A percentile compares a stretch with the other conserved stretches of the same genome.
phyloP scores from a whole-genome alignment of 2,888 invertebrate genomes.

The Cryptosula pallasiana region DNA sequence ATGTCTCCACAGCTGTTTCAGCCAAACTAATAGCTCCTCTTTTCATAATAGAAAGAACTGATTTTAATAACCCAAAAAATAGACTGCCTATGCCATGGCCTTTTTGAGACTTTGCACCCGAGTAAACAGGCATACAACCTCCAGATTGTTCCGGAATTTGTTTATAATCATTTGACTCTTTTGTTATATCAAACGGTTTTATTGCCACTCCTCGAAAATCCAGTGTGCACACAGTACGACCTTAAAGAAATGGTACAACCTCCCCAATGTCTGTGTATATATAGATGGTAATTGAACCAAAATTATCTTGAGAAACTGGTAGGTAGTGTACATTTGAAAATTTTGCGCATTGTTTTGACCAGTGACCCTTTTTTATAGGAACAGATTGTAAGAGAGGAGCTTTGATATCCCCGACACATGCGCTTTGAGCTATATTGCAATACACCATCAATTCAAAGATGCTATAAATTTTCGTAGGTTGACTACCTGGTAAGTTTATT shows the following conservation, averaged over 20 bases:
- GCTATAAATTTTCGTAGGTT: neutral
- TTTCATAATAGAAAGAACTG: neutral
- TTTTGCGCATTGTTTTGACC: slow-evolving; percentile 5
- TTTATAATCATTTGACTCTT: neutral
- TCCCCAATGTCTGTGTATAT: slow-evolving; percentile 9
- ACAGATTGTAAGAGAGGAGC: neutral
- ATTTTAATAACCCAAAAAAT: neutral
- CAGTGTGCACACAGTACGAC: neutral
- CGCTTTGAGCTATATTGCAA: slow-evolving; percentile 5
- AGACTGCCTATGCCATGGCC: slow-evolving; percentile 11
- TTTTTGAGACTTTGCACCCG: neutral
- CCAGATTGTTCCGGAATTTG: neutral
- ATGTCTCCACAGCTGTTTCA: neutral
- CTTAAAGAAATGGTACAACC: neutral
- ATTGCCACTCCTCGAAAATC: slow-evolving; percentile 6
- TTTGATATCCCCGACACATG: neutral
- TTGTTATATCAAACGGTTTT: neutral
- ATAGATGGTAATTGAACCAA: neutral
- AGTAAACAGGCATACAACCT: neutral
- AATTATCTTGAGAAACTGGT: slow-evolving; percentile 1
- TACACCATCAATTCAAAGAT: slow-evolving; percentile 13
- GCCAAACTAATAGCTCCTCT: neutral
- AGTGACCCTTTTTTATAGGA: neutral
- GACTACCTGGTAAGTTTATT: neutral
- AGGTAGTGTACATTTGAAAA: slow-evolving; percentile 7